Percentiles rank a stretch among this genome's conserved stretches.
Conservation (phyloP, 30 jellyfish, hydroid and myxozoan genomes). For the Pelagia noctiluca region DNA sequence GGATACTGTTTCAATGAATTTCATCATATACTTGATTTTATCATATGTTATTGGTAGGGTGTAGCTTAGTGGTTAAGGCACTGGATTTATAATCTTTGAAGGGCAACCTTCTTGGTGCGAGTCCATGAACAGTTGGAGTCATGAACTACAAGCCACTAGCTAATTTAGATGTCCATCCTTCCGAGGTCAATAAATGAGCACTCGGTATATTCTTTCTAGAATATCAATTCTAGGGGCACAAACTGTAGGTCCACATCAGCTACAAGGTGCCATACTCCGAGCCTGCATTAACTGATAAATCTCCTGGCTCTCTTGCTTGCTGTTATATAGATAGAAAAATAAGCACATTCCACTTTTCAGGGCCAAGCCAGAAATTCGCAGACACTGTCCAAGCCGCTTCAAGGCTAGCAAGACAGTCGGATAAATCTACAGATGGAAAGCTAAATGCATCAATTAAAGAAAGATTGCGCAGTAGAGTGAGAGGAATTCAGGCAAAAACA, state of each 20-base stretch:
- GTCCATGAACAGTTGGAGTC: too few species aligned
- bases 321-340: too few species aligned
- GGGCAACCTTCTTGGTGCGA: background rate
- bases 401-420: conserved; percentile 5
- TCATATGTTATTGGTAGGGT: background rate
- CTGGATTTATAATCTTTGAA: background rate
- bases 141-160: too few species aligned
- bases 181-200: too few species aligned
- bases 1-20: background rate
- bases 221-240: too few species aligned
- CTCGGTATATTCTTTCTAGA: too few species aligned
- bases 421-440: conserved; percentile 51
- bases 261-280: too few species aligned
- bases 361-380: conserved; percentile 19
- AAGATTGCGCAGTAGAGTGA: conserved; percentile 85
- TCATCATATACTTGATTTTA: background rate
- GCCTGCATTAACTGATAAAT: too few species aligned
- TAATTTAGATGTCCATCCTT: too few species aligned
- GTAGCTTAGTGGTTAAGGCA: background rate
- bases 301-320: too few species aligned
- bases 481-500: conserved; percentile 65
- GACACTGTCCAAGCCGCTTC: conserved; percentile 51
- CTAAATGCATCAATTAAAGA: conserved; percentile 89
- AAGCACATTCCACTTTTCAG: background rate
- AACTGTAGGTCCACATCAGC: too few species aligned